Evolutionary conservation across 92 coral and sea anemone genomes (phyloP).

Genomic region (Actinostola sp.): DNA sequence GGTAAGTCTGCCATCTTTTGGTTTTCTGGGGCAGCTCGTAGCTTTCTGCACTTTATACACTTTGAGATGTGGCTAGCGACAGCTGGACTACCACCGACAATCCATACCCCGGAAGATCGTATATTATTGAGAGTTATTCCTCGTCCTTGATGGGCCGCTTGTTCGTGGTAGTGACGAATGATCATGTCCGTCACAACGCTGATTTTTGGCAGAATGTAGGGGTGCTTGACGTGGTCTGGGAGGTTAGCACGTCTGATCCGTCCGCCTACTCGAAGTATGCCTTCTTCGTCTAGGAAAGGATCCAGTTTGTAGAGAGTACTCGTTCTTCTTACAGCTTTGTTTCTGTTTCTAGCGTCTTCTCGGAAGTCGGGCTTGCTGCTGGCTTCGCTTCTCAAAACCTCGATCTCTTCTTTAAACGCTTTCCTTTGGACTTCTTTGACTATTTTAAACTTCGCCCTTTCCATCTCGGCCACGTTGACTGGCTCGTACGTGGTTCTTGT

Average conservation of each 20-base stretch:
- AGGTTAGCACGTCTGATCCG: slow-evolving; percentile 19
- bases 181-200: slow-evolving; percentile 12
- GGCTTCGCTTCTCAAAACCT: too few species aligned
- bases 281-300: slow-evolving; percentile 40
- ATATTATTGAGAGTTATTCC: slow-evolving; percentile 34
- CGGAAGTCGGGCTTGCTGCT: too few species aligned
- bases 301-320: slow-evolving; percentile 30
- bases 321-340: not conserved
- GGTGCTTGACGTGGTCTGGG: slow-evolving; percentile 3
- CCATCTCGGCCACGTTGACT: slow-evolving; percentile 9
- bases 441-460: slow-evolving; percentile 21
- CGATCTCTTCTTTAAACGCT: slow-evolving; percentile 10
- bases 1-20: slow-evolving; percentile 65
- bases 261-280: slow-evolving; percentile 30
- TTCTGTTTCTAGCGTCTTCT: not conserved
- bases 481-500: not conserved
- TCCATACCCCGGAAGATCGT: slow-evolving; percentile 32
- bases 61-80: slow-evolving; percentile 22
- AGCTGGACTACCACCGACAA: slow-evolving; percentile 22
- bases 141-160: slow-evolving; percentile 31
- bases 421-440: slow-evolving; percentile 14
- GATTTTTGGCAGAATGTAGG: slow-evolving; percentile 20
- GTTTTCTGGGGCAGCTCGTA: slow-evolving; percentile 21
- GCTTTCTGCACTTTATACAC: slow-evolving; percentile 40
- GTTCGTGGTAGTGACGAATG: slow-evolving; percentile 30